Base-by-base conservation (phyloP, 2,888 invertebrate species). In the Nomada fabriciana region DNA sequence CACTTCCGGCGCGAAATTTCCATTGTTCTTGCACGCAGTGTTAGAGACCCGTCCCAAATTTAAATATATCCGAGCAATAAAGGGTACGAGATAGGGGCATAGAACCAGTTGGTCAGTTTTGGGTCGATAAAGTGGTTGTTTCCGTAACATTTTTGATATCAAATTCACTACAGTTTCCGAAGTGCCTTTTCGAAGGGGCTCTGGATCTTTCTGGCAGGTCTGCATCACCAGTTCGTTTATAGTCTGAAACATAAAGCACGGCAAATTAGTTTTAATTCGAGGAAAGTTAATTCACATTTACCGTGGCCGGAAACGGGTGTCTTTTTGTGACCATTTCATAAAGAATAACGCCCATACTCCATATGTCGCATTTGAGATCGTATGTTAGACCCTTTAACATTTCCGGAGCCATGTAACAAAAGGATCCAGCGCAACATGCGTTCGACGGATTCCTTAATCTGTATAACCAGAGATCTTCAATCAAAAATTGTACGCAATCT, bases 321-420 rank as follows among this genome's bases (percentile, higher is more conserved):
- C 77, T 83, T 73, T 90, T 90, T 10, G 91, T 90, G 18, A 93
- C 74, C 94, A 98, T 95, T 93, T 98, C 97, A 91, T 97, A 98
- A 7, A 98, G 94, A 80, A 98, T 95, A 92, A 98, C 98, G 0
- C 98, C 98, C 70, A 98, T 94, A 18, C 98, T 97, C 98, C 98
- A 98, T 78, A 98, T 96, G 91, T 98, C 98, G 89, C 97, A 97
- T 94, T 97, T 97, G 63, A 95, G 95, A 92, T 97, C 96, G 91
- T 97, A 97, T 11, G 96, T 95, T 92, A 96, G 95, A 47, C 97
- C 97, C 92, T 97, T 96, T 89, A 97, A 97, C 75, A 98, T 94
- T 94, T 98, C 98, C 23, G 98, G 98, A 4, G 98, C 97, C 89
- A 98, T 95, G 93, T 98, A 98, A 92, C 97, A 97, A 70, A 88